Conservation (phyloP, 2,113 vertebrate species). For the Centropus unirufus region DNA sequence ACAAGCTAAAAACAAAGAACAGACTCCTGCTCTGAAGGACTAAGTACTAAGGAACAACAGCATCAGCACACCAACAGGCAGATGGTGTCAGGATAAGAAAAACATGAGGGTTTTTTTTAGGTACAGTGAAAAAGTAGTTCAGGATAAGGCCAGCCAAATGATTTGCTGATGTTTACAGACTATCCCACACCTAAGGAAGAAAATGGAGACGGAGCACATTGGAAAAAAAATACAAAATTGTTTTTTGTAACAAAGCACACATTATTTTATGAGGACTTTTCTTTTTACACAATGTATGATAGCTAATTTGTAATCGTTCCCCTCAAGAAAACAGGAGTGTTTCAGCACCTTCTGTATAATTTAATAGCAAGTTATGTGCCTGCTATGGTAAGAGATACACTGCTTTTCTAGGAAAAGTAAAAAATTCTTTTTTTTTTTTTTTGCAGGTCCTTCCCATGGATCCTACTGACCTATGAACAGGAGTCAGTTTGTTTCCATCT, state of each 20-base stretch:
- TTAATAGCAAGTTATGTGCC: not conserved
- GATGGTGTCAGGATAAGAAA: not conserved
- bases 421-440: not conserved
- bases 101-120: not conserved
- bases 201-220: not conserved
- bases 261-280: not conserved
- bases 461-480: not conserved
- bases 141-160: not conserved
- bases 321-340: not conserved
- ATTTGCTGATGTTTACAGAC: not conserved
- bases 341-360: not conserved
- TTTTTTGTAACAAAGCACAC: not conserved
- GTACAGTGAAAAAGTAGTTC: not conserved
- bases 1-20: not conserved
- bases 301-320: not conserved
- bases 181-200: not conserved
- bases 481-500: not conserved
- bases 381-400: not conserved
- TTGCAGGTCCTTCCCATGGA: not conserved
- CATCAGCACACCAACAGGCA: not conserved
- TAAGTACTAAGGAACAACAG: not conserved
- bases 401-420: not conserved
- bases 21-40: not conserved
- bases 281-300: not conserved
- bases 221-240: not conserved